Evolutionary conservation across 1,140 invertebrate species (phyloP).

Genomic region (Bombus impatiens): DNA sequence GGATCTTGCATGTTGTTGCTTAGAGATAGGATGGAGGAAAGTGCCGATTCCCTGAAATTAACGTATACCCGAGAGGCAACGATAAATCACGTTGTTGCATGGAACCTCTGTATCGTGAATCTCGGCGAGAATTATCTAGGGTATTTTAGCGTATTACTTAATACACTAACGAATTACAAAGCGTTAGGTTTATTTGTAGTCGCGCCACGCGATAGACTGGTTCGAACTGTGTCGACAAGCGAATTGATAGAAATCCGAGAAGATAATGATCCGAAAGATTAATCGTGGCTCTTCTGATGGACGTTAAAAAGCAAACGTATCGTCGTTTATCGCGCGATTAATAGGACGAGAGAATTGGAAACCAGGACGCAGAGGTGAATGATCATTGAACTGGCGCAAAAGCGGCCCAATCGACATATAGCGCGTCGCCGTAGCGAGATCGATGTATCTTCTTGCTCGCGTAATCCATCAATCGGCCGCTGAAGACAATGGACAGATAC

Average conservation of each 20-base stretch:
- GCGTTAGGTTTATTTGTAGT: not conserved
- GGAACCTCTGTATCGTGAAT: not conserved
- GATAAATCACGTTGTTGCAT: conserved; percentile 21
- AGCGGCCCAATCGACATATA: not conserved
- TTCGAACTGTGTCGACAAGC: not conserved
- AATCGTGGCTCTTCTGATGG: too few relatives aligned
- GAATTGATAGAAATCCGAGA: not conserved
- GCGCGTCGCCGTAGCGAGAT: not conserved
- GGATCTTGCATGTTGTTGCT: not conserved
- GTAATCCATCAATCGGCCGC: conserved; percentile 50
- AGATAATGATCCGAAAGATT: not conserved
- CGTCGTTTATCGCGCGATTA: not conserved
- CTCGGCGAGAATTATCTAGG: too few relatives aligned
- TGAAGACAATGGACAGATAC: conserved; percentile 48
- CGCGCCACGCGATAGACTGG: not conserved
- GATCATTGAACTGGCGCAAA: conserved; percentile 22
- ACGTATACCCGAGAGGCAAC: not conserved
- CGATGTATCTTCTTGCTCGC: conserved; percentile 46
- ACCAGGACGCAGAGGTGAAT: conserved; percentile 1
- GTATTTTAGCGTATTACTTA: too few relatives aligned
- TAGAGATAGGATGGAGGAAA: not conserved
- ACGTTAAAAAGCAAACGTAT: not conserved
- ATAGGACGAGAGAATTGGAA: conserved; percentile 10
- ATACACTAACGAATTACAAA: not conserved
- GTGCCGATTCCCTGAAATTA: conserved; percentile 30